These are phyloP conservation scores for Poecilia velifera DNA, from an alignment of 2,797 vertebrate genomes.

Conservation along the genomic window DNA sequence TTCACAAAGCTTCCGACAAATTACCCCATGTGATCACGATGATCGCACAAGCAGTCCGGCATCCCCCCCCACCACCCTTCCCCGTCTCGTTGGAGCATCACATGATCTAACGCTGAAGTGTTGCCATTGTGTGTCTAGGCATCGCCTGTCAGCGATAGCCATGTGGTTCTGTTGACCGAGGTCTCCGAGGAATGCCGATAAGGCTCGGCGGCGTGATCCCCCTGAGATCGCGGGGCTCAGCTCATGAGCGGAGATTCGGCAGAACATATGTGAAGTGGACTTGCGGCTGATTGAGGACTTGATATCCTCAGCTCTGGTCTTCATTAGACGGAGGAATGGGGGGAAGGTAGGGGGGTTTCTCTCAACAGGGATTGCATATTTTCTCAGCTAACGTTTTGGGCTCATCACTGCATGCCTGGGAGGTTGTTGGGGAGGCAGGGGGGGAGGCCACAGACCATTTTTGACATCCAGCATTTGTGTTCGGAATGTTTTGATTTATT, in stretches of 20 bases:
- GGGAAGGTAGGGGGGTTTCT: slow-evolving; percentile 70
- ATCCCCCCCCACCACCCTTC: background rate
- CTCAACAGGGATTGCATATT: slow-evolving; percentile 21
- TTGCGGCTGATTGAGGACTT: slow-evolving; percentile 70
- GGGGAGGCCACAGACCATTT: background rate
- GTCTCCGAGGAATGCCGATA: slow-evolving; percentile 70
- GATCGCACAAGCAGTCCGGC: slow-evolving; percentile 40
- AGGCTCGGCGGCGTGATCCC: slow-evolving; percentile 57
- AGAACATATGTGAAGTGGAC: slow-evolving; percentile 75
- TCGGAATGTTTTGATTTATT: background rate
- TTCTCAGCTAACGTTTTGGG: slow-evolving; percentile 26
- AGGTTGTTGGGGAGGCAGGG: too few relatives aligned
- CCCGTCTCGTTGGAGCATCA: slow-evolving; percentile 36
- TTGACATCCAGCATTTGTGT: background rate
- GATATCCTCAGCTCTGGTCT: slow-evolving; percentile 77
- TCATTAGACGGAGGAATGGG: slow-evolving; percentile 78
- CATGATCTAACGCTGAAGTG: slow-evolving; percentile 61
- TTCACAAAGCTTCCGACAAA: slow-evolving; percentile 56
- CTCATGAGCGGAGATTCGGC: slow-evolving; percentile 67
- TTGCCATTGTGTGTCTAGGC: slow-evolving; percentile 44
- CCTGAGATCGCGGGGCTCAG: slow-evolving; percentile 49
- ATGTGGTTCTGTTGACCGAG: slow-evolving; percentile 65
- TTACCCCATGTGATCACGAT: slow-evolving; percentile 49
- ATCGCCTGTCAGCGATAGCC: slow-evolving; percentile 55
- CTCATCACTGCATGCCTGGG: background rate